A percentile compares a stretch with the other conserved stretches of the same genome.
These are phyloP conservation scores for Harpagifer antarcticus DNA, from an alignment of 2,797 vertebrate species.

Conservation along the genomic window DNA sequence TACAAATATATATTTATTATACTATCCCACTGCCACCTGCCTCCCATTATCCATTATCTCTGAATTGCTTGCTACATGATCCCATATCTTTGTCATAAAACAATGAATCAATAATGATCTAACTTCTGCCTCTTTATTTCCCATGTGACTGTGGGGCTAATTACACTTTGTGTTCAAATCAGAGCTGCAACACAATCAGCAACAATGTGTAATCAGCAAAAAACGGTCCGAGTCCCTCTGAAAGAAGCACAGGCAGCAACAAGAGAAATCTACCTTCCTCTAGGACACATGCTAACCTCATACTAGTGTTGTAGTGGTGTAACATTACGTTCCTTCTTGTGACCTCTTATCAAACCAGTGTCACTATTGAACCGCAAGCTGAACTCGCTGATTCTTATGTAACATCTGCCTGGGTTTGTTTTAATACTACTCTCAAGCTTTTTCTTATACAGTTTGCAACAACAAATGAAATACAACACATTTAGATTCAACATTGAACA, in stretches of 20 bases:
- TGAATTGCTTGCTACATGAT: constrained; percentile 31
- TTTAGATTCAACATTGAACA: too few species aligned
- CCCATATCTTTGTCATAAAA: constrained; percentile 24
- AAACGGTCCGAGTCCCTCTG: constrained; percentile 34
- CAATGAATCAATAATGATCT: constrained; percentile 61
- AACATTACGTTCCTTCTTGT: constrained; percentile 5
- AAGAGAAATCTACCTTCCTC: constrained; percentile 20
- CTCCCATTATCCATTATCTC: constrained; percentile 46
- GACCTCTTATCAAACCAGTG: background rate
- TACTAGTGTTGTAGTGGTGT: background rate
- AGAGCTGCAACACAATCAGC: constrained; percentile 43
- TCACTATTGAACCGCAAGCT: constrained; percentile 8
- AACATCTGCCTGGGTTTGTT: constrained; percentile 16
- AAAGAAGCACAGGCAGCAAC: constrained; percentile 33
- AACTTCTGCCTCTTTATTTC: constrained; percentile 74
- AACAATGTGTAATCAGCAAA: constrained; percentile 52
- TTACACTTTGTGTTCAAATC: constrained; percentile 70
- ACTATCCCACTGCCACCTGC: constrained; percentile 27
- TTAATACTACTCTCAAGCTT: constrained; percentile 8
- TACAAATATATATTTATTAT: constrained; percentile 5
- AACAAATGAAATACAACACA: background rate
- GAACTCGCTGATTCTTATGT: constrained; percentile 2
- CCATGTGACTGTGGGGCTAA: constrained; percentile 68
- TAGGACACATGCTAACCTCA: background rate
- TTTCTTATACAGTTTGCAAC: constrained; percentile 14